Percentiles rank a stretch among this genome's conserved stretches.
phyloP scores from a whole-genome alignment of 1,140 invertebrate species.

The Rhynchophorus ferrugineus region DNA sequence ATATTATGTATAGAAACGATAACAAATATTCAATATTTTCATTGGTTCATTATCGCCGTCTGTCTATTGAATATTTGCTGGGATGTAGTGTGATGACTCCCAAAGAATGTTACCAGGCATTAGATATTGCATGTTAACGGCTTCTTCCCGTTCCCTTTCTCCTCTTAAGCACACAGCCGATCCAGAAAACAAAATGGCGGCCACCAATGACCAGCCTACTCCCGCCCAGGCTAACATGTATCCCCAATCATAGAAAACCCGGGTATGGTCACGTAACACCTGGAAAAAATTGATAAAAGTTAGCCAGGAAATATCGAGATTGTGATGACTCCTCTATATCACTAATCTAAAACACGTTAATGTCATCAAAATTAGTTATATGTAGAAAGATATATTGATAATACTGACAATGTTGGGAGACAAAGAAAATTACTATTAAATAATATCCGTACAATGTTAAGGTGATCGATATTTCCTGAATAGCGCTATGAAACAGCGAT shows the following conservation, averaged over 20 bases:
- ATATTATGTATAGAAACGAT: not conserved
- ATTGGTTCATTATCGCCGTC: not conserved
- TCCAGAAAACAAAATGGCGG: slow-evolving; percentile 85
- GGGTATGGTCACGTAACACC: slow-evolving; percentile 78
- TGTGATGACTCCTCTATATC: no score
- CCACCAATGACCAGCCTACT: slow-evolving; percentile 77
- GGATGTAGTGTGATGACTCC: not conserved
- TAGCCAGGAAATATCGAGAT: not conserved
- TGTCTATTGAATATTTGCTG: not conserved
- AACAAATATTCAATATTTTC: not conserved
- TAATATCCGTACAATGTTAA: no score
- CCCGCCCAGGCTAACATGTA: slow-evolving; percentile 94
- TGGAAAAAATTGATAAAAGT: slow-evolving; percentile 41
- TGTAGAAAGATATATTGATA: no score
- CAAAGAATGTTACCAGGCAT: slow-evolving; percentile 76
- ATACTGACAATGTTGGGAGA: no score
- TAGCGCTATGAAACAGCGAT: no score
- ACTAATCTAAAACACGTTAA: no score
- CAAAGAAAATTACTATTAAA: no score
- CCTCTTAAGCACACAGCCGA: slow-evolving; percentile 86
- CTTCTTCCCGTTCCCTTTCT: slow-evolving; percentile 86
- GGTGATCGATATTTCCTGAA: no score
- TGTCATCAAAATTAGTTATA: no score
- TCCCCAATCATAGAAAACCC: slow-evolving; percentile 89
- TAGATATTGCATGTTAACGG: slow-evolving; percentile 94